Conservation (phyloP, 2,113 vertebrate genomes). For the Sceloporus tristichus region DNA sequence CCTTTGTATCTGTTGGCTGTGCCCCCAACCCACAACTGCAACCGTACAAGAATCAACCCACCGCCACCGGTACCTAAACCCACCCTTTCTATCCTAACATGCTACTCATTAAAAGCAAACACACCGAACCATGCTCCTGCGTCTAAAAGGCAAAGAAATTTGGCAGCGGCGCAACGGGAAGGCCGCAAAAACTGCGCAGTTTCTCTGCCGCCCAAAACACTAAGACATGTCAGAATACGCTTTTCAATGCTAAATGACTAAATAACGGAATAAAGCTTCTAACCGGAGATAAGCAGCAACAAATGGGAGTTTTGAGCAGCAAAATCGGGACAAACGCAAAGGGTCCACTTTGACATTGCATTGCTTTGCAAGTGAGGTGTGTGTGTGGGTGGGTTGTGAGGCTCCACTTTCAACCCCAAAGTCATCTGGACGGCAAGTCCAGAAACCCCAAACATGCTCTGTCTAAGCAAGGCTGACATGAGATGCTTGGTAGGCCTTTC, state of each 20-base stretch:
- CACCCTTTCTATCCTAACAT: neutral
- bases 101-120: neutral
- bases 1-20: too few species aligned
- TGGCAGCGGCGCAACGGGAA: neutral
- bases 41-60: neutral
- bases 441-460: too few species aligned
- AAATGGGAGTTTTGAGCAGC: conserved; percentile 3
- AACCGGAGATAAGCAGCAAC: neutral
- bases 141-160: neutral
- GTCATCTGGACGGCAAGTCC: too few species aligned
- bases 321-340: neutral
- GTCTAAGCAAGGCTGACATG: too few species aligned
- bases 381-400: neutral
- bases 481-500: too few species aligned
- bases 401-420: fast-evolving
- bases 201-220: neutral
- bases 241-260: conserved; percentile 52
- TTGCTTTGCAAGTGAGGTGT: too few species aligned
- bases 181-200: fast-evolving
- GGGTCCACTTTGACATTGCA: neutral
- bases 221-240: neutral
- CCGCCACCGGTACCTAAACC: neutral
- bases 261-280: conserved; percentile 32
- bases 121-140: neutral
- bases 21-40: neutral